Evolutionary conservation across 2,888 invertebrate genomes (phyloP), one percentile per base, ranked within the genome.

Genomic region (Prosapia bicincta): DNA sequence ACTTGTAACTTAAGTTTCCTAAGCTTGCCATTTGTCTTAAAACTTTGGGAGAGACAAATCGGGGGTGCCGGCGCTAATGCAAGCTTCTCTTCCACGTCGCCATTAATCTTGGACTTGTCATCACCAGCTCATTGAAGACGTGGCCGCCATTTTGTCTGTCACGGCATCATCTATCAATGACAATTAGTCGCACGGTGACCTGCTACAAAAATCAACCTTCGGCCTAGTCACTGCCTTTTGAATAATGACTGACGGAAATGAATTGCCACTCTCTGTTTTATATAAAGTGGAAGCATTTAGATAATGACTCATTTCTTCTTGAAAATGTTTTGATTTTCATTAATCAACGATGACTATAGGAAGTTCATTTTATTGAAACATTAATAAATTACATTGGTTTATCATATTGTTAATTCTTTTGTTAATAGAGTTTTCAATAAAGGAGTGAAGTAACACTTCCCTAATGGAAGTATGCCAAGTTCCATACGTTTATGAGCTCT

Each of bases 21-120:
- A n/a, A 54, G 54, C 38, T 54, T 54, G n/a, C 54, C 54, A 54
- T 54, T 54, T 54, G 54, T 54, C 54, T 54, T 54, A 54, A 54
- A 54, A 54, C 54, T 54, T 54, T 54, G 3, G 20, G 3, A 54
- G 54, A 54, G 54, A 54, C 54, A 54, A 54, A 54, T 54, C 54
- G 54, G n/a, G 54, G 54, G 54, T 20, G 3, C 54, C n/a, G 13
- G 54, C 54, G 38, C 15, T 38, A 38, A 38, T 38, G 38, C 38
- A 38, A 15, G 38, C 13, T 54, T 54, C 54, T 54, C 54, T 54
- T 20, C 54, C 13, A n/a, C 20, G 54, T 10, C 54, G 20, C 13
- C 54, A 20, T 54, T 54, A 54, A 54, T 54, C 54, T 54, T 54
- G 3, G 54, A 54, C 54, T 54, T 54, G 54, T 54, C 54, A 54